These are phyloP conservation scores for Cryptoprocta ferox DNA, from an alignment of 2,797 vertebrate genomes.

Conservation along the genomic window DNA sequence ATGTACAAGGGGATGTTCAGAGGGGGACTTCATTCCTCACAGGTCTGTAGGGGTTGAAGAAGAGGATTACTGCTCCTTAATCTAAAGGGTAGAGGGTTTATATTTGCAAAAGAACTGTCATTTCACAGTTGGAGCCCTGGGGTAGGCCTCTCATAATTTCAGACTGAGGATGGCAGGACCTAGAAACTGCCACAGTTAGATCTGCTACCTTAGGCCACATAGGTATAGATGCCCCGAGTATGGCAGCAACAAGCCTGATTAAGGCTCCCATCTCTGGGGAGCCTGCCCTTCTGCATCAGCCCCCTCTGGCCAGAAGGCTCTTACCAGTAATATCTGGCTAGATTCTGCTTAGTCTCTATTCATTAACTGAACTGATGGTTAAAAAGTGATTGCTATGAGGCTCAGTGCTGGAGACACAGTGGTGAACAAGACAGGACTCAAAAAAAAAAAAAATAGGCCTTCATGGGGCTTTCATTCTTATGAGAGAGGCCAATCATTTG, in stretches of 20 bases:
- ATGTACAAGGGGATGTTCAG: background rate
- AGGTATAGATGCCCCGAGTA: background rate
- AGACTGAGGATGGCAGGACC: background rate
- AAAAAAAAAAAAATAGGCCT: background rate
- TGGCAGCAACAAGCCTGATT: background rate
- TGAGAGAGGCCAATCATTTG: background rate
- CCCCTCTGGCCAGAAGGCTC: background rate
- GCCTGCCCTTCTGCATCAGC: background rate
- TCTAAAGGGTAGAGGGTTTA: background rate
- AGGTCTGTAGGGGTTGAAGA: background rate
- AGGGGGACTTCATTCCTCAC: background rate
- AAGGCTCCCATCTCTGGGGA: background rate
- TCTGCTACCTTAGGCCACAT: background rate
- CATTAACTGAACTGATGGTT: background rate
- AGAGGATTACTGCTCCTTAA: background rate
- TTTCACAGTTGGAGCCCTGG: background rate
- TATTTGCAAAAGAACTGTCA: background rate
- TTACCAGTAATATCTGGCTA: background rate
- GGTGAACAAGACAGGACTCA: background rate
- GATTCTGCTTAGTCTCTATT: conserved; percentile 35
- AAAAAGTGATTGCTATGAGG: background rate
- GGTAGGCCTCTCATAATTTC: background rate
- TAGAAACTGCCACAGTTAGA: too few relatives aligned
- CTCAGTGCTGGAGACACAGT: background rate
- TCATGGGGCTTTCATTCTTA: background rate